Conservation (phyloP, 1,140 invertebrate genomes). For the Aphelinus certus region DNA sequence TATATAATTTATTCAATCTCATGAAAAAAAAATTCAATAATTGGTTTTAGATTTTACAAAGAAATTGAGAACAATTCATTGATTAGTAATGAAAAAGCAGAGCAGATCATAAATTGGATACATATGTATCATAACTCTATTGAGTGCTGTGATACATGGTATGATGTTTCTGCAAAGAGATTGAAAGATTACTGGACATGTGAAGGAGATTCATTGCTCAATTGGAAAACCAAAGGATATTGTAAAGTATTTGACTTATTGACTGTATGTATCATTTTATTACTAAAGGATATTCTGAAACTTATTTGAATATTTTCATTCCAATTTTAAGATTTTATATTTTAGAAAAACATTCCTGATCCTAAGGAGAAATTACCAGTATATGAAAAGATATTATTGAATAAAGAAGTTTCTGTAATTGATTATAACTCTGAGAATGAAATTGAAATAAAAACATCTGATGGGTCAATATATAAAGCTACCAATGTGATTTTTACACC, state of each 20-base stretch:
- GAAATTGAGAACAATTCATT: conserved; percentile 47
- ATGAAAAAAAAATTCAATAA: conserved; percentile 8
- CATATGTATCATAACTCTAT: conserved; percentile 67
- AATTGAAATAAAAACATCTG: conserved; percentile 52
- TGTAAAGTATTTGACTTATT: conserved; percentile 69
- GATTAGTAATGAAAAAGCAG: conserved; percentile 50
- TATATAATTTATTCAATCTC: no score
- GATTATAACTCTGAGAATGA: conserved; percentile 50
- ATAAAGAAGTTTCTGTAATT: conserved; percentile 54
- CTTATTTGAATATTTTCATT: conserved; percentile 15
- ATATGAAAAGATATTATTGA: conserved; percentile 54
- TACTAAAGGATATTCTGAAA: background rate
- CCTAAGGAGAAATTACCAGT: conserved; percentile 44
- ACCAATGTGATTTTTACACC: conserved; percentile 64
- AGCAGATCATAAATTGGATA: conserved; percentile 67
- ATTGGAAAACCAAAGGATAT: conserved; percentile 73
- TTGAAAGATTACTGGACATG: conserved; percentile 69
- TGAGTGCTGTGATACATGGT: conserved; percentile 71
- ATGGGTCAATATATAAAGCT: conserved; percentile 53
- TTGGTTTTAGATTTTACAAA: conserved; percentile 54
- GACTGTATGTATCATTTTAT: conserved; percentile 61
- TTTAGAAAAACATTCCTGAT: conserved; percentile 53
- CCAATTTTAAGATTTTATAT: conserved; percentile 22
- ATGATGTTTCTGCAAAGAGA: conserved; percentile 69
- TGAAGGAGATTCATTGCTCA: conserved; percentile 68